Evolutionary conservation across 2,113 vertebrate genomes (phyloP), one percentile per base, ranked within the genome.

Genomic region (Rhinopomastus cyanomelas): DNA sequence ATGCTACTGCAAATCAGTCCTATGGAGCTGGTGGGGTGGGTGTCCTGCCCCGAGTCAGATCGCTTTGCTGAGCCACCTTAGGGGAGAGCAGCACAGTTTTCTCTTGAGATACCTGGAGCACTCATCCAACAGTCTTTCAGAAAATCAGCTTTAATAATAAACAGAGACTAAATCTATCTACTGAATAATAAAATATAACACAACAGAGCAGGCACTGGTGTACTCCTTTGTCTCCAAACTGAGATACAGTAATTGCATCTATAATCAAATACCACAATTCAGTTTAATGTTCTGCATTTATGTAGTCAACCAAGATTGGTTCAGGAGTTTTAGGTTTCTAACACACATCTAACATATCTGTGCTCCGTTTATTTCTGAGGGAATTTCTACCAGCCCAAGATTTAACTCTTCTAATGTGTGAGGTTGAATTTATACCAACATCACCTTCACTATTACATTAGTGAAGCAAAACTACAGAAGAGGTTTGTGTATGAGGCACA

Each of bases 201-300:
- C 57, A 86, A 67, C 44, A 76, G 53, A 81, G 32, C 49, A 75
- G 69, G 51, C 57, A 62, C 52, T 5, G 3, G 39, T 72, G 64
- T 90, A 90, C 69, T 92, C 74, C 66, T 92, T 81, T 87, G 57
- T 68, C 67, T 87, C 87, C 85, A 68, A 79, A 92, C 68, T 67
- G 85, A 92, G 87, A 81, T 52, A 79, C 66, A 80, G 67, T 76
- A 90, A 91, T 75, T 87, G 89, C 53, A 82, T 85, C 76, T 85
- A 36, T 88, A 87, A 91, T 87, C 75, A 89, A 89, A 82, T 60
- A 87, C 30, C 59, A 62, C 75, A 68, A 73, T 69, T 91, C 62
- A 85, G 85, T 79, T 87, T 76, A 78, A 75, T 49, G 60, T 73
- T 90, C 71, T 85, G 59, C 51, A 27, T 79, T 87, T 85, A 68